Base-by-base conservation (phyloP, 2,797 vertebrate genomes). In the Notamacropus eugenii region DNA sequence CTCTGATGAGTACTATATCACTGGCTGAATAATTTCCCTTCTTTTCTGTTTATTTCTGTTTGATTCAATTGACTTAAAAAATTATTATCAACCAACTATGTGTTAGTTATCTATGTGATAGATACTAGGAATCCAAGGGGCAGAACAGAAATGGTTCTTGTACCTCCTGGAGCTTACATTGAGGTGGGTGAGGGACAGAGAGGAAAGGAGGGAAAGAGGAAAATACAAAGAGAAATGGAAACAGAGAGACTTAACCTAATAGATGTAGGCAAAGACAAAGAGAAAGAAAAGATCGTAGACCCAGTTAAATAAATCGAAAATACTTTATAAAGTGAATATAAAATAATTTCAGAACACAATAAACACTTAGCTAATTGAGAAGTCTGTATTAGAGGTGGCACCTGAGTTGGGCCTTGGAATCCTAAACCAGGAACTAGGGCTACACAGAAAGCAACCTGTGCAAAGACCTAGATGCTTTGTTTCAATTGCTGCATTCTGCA, bases 21-120 rank as follows among this genome's bases (percentile, higher is more conserved):
- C 12, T 90, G 91, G 31, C 58, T 54, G 92, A 59, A 94, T n/a
- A 50, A 91, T 94, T 92, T 90, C 54, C 28, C 1, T 92, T 93
- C 14, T 93, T 31, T 28, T 29, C 11, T 57, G 11, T 24, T 29
- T 82, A 52, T 90, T 4, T 74, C 90, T 14, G 82, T 90, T n/a
- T 93, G 22, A n/a, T 67, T 67, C 59, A 62, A 62, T 16, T 67
- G 3, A 16, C 14, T 74, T 8, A 5, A 34, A 82, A 46, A 82
- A 0, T 46, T 27, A 40, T 82, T 82, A 40, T 24, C 6, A 9
- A 46, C 19, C 40, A 22, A 74, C n/a, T 82, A 19, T n/a, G 67
- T 74, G 5, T 74, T 19, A 74, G 34, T 6, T 6, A 74, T 5
- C 46, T 46, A 46, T 34, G 13, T n/a, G n/a, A 46, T 24, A 82